phyloP scores from a whole-genome alignment of 1,140 invertebrate genomes.

The Halyomorpha halys region DNA sequence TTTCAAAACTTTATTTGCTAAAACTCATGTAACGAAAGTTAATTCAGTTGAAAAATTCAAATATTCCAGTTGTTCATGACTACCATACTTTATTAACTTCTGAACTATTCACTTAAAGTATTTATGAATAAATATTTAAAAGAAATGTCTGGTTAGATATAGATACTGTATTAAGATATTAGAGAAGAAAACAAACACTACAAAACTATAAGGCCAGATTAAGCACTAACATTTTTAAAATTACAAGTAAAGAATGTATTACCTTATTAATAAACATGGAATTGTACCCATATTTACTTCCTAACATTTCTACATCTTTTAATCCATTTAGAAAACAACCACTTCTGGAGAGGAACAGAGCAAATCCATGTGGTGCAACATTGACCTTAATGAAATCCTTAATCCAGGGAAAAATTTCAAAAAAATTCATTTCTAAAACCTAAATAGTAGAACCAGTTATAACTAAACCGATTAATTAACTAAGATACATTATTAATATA shows the following conservation, averaged over 20 bases:
- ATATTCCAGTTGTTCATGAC: too few species aligned
- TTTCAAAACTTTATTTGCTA: too few species aligned
- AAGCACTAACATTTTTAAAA: too few species aligned
- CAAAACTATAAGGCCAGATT: too few species aligned
- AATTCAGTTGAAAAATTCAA: too few species aligned
- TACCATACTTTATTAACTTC: too few species aligned
- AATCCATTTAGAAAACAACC: neutral
- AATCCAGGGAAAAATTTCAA: neutral
- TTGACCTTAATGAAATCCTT: constrained; percentile 7
- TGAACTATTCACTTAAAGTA: too few species aligned
- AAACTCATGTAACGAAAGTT: too few species aligned
- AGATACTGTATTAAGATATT: too few species aligned
- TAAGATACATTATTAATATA: neutral
- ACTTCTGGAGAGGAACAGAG: neutral
- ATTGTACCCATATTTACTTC: neutral
- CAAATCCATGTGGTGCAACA: constrained; percentile 7
- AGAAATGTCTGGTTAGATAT: too few species aligned
- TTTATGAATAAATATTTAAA: too few species aligned
- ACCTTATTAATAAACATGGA: neutral
- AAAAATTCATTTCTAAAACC: neutral
- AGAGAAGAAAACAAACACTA: too few species aligned
- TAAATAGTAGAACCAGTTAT: neutral
- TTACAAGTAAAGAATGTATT: neutral
- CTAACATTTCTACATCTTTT: neutral
- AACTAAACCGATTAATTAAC: neutral